Base-by-base conservation (phyloP, 2,888 invertebrate species). In the Thereva unica region DNA sequence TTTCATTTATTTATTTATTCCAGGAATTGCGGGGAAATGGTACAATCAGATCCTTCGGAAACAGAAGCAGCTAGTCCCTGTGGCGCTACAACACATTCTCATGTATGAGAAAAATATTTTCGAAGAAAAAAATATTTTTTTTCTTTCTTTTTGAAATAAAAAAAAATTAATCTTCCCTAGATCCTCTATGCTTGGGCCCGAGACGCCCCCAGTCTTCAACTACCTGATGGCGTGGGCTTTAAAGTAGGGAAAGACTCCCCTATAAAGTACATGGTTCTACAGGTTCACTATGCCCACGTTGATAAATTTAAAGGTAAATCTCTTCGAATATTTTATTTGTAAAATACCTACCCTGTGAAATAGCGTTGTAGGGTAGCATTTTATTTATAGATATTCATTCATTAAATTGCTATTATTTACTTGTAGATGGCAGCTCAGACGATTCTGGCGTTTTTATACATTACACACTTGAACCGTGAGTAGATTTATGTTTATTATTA, bases 1-100 rank as follows among this genome's bases (percentile, higher is more conserved):
- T 10, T 63, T 66, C 64, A 37, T 41, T 65, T 44, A 47, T 64
- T 3, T 9, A 45, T 64, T 52, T 7, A 47, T 73, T 80, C 12
- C 72, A 90, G 94, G 95, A 89, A 92, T 78, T 98, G 97, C 78
- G 96, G 97, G 0, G 96, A 96, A 83, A 97, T 97, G 96, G 82
- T 85, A 3, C 81, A 84, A 71, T 81, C 81, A 41, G 83, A 85
- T 64, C 82, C 83, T 47, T 71, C 78, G 0, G 77, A 81, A 4
- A 83, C 84, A 74, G 78, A 84, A 69, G 83, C 84, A 0, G 89
- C 89, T 0, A 89, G 88, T 73, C 92, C 95, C 0, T 97, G 97
- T 76, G 84, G 83, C 0, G 83, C 86, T 42, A 90, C 87, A 4
- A 88, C 90, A 2, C 89, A 91, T 72, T 81, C 80, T 0, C 81